Percentiles rank a stretch among this genome's conserved stretches.
These are phyloP conservation scores for Aegithalos caudatus DNA, from an alignment of 2,113 vertebrate species.

Conservation along the genomic window DNA sequence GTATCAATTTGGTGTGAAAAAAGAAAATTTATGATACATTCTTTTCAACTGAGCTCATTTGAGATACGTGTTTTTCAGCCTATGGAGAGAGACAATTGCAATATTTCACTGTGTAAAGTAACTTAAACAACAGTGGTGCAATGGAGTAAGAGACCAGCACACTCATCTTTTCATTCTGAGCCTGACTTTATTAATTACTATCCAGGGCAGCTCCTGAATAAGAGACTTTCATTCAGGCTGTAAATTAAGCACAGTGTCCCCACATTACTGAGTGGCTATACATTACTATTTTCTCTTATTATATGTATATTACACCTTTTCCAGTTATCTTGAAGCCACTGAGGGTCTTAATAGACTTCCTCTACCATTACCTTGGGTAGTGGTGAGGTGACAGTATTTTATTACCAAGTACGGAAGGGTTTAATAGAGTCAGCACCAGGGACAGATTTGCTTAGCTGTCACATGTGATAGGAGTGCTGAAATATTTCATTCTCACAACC, in stretches of 20 bases:
- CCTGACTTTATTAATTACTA: background rate
- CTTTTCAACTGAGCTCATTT: background rate
- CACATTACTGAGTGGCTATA: background rate
- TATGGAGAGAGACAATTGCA: background rate
- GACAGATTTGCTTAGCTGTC: conserved; percentile 25
- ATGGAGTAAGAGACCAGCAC: background rate
- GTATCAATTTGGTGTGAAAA: background rate
- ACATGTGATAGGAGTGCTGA: background rate
- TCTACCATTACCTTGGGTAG: background rate
- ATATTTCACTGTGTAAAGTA: background rate
- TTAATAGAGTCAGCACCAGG: conserved; percentile 17
- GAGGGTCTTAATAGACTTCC: background rate
- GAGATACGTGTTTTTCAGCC: background rate
- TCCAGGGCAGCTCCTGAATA: background rate
- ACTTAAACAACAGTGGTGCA: background rate
- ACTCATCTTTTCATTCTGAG: background rate
- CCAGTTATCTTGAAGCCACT: background rate
- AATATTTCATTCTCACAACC: conserved; percentile 3
- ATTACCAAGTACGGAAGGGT: background rate
- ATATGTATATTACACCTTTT: background rate
- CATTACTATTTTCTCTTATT: background rate
- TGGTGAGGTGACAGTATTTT: background rate
- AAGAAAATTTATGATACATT: background rate
- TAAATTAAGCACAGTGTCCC: background rate
- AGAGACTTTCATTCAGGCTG: background rate